A percentile compares a stretch with the other conserved stretches of the same genome.
Evolutionary conservation across 2,113 vertebrate species (phyloP).

Genomic region (Trachemys scripta): DNA sequence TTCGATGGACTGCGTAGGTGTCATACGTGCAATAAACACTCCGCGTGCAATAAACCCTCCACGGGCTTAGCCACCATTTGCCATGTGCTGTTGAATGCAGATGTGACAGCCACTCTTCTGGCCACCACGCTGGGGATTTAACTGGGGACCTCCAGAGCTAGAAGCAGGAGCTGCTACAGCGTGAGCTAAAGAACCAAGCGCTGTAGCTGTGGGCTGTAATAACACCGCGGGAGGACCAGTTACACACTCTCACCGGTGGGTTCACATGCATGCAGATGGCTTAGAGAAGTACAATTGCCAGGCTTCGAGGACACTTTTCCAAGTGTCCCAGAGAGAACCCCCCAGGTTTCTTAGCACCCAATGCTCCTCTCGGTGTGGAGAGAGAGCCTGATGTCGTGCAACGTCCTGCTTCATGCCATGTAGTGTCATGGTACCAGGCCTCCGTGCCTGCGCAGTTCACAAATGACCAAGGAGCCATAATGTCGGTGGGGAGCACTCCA

Average conservation of each 20-base stretch:
- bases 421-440: neutral
- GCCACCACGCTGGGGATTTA: neutral
- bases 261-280: neutral
- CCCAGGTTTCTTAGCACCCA: too few species aligned
- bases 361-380: neutral
- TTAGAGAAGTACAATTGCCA: neutral
- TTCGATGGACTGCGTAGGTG: neutral
- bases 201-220: neutral
- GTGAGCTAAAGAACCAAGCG: conserved; percentile 19
- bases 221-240: neutral
- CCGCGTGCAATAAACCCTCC: neutral
- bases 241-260: neutral
- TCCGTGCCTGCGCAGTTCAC: neutral
- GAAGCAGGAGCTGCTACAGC: conserved; percentile 3
- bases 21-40: neutral
- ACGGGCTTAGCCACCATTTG: neutral
- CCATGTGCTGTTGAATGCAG: conserved; percentile 8
- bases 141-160: neutral
- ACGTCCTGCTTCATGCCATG: neutral
- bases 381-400: too few species aligned
- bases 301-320: neutral
- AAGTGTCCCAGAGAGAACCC: neutral
- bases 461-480: conserved; percentile 18
- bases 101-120: conserved; percentile 6
- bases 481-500: neutral